phyloP scores from a whole-genome alignment of 64 coral and sea anemone genomes.

The Montipora efflorescens region DNA sequence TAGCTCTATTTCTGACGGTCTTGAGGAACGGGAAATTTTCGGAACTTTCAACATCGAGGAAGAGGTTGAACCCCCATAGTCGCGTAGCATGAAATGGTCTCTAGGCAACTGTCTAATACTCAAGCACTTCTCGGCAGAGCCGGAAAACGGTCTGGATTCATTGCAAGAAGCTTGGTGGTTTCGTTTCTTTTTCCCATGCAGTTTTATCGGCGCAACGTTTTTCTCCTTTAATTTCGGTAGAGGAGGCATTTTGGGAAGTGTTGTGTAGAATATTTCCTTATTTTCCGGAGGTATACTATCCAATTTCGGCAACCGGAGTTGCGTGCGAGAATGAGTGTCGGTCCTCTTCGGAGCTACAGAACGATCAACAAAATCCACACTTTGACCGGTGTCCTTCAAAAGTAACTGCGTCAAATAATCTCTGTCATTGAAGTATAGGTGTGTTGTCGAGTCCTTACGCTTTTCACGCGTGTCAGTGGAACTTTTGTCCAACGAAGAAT shows the following conservation, averaged over 20 bases:
- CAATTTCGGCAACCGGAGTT: conserved; percentile 57
- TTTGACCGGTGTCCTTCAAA: not conserved
- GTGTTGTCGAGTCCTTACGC: not conserved
- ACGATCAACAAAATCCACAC: not conserved
- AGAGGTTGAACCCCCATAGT: not conserved
- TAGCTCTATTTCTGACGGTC: not conserved
- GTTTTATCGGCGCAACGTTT: not conserved
- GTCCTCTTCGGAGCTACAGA: not conserved
- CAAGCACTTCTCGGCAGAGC: conserved; percentile 14
- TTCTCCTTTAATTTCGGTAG: conserved; percentile 40
- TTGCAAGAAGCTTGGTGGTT: not conserved
- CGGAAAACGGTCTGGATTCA: not conserved
- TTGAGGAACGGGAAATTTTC: not conserved
- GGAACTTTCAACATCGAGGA: not conserved
- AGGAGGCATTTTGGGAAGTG: conserved; percentile 54
- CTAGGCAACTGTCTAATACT: conserved; percentile 56
- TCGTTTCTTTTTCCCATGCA: conserved; percentile 10
- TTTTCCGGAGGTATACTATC: conserved; percentile 57
- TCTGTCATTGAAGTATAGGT: conserved; percentile 6
- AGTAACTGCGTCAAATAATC: conserved; percentile 32
- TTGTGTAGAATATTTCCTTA: conserved; percentile 76
- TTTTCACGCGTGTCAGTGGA: not conserved
- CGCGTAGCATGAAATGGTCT: conserved; percentile 47
- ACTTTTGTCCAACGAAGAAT: not conserved
- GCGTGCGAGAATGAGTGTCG: not conserved